Evolutionary conservation across 2,113 vertebrate genomes (phyloP), one percentile per base, ranked within the genome.

Genomic region (Bostrychus sinensis): DNA sequence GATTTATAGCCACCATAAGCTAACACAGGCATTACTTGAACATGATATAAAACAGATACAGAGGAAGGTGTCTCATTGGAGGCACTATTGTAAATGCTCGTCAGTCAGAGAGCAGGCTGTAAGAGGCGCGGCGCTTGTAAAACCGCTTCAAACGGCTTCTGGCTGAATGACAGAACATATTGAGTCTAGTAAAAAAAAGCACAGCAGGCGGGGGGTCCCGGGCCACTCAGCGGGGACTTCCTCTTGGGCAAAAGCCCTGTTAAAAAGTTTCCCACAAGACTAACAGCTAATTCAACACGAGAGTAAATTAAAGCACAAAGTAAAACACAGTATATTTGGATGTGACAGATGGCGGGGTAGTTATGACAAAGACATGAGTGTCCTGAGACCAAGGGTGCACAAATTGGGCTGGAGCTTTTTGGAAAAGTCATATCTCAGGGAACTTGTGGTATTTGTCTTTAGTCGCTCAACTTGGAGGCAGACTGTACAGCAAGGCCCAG

Each of bases 91-190:
- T 43, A 41, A 78, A 51, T 42, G 39, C 5, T 57, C 34, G 46
- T 46, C 59, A 22, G 58, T 23, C 39, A 25, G 39, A 28, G 34
- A 19, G 37, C 60, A 39, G 19, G 41, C 7, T 46, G 74, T 71
- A 58, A 59, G 43, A 67, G 56, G 41, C 71, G 65, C 37, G 38
- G 23, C 0, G 26, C 57, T 59, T 32, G 70, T 83, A 73, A 78
- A 78, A 53, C 17, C 53, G 42, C 16, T 58, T 72, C 61, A 77
- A 41, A 70, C 38, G 17, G 46, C 65, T 68, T 53, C 14, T 71
- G 83, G 78, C 81, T 82, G 71, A 59, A 51, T 77, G 72, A 79
- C 61, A 57, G 56, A 78, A 79, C 75, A 72, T 62, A 79, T 19
- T 45, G 67, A 61, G 79, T 70, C 46, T 17, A 69, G 79, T 80